A percentile compares a stretch with the other conserved stretches of the same genome.
These are phyloP conservation scores for Stictonetta naevosa DNA, from an alignment of 2,113 vertebrate species.

Conservation along the genomic window DNA sequence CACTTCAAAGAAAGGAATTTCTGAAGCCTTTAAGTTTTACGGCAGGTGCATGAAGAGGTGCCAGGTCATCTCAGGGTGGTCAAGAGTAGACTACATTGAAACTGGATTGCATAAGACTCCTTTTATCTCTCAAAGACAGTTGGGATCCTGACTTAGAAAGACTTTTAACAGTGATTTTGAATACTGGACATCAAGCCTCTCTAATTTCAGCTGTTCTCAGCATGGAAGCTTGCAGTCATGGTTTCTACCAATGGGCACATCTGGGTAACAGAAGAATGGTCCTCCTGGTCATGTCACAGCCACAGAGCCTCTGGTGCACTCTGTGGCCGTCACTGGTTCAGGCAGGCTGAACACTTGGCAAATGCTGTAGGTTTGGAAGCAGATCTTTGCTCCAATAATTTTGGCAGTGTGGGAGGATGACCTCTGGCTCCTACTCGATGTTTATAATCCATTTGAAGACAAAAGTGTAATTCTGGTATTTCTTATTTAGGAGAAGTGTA, in stretches of 20 bases:
- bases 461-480: background rate
- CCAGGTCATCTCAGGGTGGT: constrained; percentile 90
- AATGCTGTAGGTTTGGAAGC: background rate
- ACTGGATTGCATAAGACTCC: constrained; percentile 80
- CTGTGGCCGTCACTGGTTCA: background rate
- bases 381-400: constrained; percentile 26
- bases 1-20: constrained; percentile 92
- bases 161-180: constrained; percentile 83
- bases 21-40: constrained; percentile 94
- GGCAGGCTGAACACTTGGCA: background rate
- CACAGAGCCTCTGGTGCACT: background rate
- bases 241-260: constrained; percentile 85
- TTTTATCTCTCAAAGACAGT: constrained; percentile 85
- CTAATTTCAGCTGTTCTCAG: constrained; percentile 96
- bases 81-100: constrained; percentile 75
- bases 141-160: constrained; percentile 77
- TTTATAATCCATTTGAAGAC: constrained; percentile 26
- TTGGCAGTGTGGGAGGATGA: background rate
- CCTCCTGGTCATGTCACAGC: constrained; percentile 47
- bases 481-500: constrained; percentile 37
- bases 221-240: constrained; percentile 83
- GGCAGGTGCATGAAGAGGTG: constrained; percentile 93
- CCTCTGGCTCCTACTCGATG: constrained; percentile 6
- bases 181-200: constrained; percentile 96
- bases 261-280: constrained; percentile 83